These are phyloP conservation scores for Heteromurus nitidus DNA, from an alignment of 2,888 invertebrate species.

Conservation along the genomic window DNA sequence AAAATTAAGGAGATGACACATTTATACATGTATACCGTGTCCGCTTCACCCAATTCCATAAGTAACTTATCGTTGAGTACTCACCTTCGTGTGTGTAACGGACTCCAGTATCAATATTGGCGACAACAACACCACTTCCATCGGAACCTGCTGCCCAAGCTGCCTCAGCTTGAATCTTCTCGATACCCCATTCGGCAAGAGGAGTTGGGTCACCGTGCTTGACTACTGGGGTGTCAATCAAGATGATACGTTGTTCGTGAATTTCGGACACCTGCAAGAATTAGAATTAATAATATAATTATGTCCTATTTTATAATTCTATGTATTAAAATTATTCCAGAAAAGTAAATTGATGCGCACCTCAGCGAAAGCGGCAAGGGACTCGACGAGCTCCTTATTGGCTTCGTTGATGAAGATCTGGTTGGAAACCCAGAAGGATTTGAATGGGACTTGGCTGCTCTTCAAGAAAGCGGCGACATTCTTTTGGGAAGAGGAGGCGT, in stretches of 20 bases:
- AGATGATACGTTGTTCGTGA: conserved; percentile 7
- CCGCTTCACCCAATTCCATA: too few relatives aligned
- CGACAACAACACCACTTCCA: conserved; percentile 36
- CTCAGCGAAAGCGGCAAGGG: conserved; percentile 14
- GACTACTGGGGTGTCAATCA: background rate
- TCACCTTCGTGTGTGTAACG: conserved; percentile 5
- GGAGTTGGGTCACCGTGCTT: background rate
- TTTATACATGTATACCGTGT: too few relatives aligned
- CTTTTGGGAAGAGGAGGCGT: conserved; percentile 5
- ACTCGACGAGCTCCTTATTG: background rate
- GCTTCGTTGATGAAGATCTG: conserved; percentile 26
- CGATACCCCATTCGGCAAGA: conserved; percentile 39
- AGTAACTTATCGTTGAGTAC: too few relatives aligned
- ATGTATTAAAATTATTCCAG: too few relatives aligned
- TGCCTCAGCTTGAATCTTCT: conserved; percentile 25
- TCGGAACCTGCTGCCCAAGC: conserved; percentile 21
- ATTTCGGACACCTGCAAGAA: conserved; percentile 27
- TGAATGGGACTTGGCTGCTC: background rate
- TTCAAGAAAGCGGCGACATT: conserved; percentile 20
- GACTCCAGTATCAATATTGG: conserved; percentile 22
- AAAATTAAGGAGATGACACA: too few relatives aligned
- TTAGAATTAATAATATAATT: too few relatives aligned
- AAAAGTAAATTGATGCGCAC: too few relatives aligned
- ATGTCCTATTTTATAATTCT: too few relatives aligned
- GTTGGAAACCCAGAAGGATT: conserved; percentile 41